These are phyloP conservation scores for Poecilia velifera DNA, from an alignment of 2,797 vertebrate genomes.

Conservation along the genomic window DNA sequence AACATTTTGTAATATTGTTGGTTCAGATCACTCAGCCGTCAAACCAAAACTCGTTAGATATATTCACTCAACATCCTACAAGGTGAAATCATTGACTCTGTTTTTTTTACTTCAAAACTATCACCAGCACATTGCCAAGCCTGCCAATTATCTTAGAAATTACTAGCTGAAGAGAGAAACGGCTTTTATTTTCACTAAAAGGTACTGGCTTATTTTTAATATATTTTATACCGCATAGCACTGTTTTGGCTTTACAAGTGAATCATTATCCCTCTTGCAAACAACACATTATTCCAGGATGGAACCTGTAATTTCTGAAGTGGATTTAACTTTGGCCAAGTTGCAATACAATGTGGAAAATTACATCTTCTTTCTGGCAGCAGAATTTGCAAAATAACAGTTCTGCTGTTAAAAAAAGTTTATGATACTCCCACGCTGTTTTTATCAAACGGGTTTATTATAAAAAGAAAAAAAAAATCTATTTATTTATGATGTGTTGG, in stretches of 20 bases:
- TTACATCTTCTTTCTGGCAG: not conserved
- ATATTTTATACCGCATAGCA: not conserved
- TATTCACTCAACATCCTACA: not conserved
- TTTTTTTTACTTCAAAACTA: not conserved
- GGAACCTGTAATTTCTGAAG: not conserved
- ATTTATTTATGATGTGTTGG: not conserved
- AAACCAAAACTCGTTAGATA: not conserved
- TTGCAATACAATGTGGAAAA: not conserved
- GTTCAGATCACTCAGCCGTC: not conserved
- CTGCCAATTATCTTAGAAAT: not conserved
- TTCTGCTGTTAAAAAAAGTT: not conserved
- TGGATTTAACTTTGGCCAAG: not conserved
- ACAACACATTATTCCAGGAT: not conserved
- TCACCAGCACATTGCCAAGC: not conserved
- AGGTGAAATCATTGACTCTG: not conserved
- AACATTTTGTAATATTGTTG: not conserved
- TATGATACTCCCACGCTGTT: not conserved
- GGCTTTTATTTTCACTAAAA: not conserved
- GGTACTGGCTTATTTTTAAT: not conserved
- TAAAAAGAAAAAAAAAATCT: not conserved
- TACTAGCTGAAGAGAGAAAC: not conserved
- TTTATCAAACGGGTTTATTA: not conserved
- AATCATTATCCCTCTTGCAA: not conserved
- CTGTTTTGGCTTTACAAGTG: not conserved
- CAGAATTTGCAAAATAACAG: not conserved